Evolutionary conservation across 2,888 invertebrate genomes (phyloP).

Genomic region (Melinopterus prodromus): DNA sequence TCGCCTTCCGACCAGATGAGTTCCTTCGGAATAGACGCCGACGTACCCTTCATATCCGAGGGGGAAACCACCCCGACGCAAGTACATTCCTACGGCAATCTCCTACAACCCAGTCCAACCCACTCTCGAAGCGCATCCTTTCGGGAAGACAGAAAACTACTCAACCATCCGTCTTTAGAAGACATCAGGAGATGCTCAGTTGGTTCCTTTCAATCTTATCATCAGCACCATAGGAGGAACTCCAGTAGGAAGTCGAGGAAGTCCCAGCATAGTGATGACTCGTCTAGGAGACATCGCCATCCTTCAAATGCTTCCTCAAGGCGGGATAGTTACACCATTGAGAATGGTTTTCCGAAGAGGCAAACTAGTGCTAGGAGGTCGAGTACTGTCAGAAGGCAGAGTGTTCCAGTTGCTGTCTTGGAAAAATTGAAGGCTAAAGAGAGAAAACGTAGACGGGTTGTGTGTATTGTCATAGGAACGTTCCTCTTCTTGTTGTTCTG

Average conservation of each 20-base stretch:
- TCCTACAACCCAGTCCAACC: conserved; percentile 33
- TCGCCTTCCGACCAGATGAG: conserved; percentile 17
- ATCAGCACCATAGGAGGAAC: conserved; percentile 25
- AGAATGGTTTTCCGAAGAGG: conserved; percentile 38
- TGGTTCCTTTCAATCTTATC: conserved; percentile 33
- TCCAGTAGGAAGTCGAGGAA: conserved; percentile 29
- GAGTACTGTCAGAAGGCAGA: conserved; percentile 32
- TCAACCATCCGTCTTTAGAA: conserved; percentile 28
- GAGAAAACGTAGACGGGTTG: conserved; percentile 73
- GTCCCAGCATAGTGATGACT: conserved; percentile 27
- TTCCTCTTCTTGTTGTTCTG: conserved; percentile 78
- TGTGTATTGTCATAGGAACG: conserved; percentile 75
- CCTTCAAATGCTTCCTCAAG: conserved; percentile 19
- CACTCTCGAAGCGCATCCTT: conserved; percentile 40
- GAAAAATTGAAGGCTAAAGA: conserved; percentile 64
- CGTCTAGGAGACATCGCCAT: conserved; percentile 21
- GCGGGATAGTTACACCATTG: conserved; percentile 26
- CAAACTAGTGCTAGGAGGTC: conserved; percentile 31
- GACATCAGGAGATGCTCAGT: conserved; percentile 29
- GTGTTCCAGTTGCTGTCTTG: conserved; percentile 26
- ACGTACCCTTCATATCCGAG: conserved; percentile 32
- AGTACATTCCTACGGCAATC: conserved; percentile 33
- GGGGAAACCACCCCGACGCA: conserved; percentile 27
- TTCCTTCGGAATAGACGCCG: conserved; percentile 17
- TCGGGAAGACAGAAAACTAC: conserved; percentile 33